Evolutionary conservation across 2,888 invertebrate genomes (phyloP), one percentile per base, ranked within the genome.

Genomic region (Limnephilus lunatus): DNA sequence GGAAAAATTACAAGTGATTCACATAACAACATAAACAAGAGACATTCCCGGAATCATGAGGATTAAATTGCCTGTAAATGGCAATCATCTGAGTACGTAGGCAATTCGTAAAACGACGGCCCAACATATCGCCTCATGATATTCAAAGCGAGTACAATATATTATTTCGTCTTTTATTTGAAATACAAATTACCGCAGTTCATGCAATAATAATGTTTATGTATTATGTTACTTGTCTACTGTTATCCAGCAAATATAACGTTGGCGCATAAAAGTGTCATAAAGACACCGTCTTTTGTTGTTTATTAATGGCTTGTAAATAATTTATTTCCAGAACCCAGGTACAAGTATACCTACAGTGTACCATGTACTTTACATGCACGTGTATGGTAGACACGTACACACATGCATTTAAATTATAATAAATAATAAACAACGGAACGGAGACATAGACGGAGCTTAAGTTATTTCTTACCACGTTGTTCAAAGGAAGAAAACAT

Each of bases 281-380:
- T 90, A 80, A 92, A 48, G 89, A 89, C 90, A 85, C 44, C 88
- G 90, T 90, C 92, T 91, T 92, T 92, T 92, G 92, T 92, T 91
- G 87, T 91, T 91, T 91, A 91, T 90, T 91, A 92, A 92, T 92
- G 92, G 89, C 92, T 89, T 83, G 92, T 82, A 92, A 91, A 89
- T 92, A 82, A 82, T 82, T 82, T 82, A 82, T 83, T 83, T 25
- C 82, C 3, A 32, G 15, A 83, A 19, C 14, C 15, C 32, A 83
- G 82, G 30, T 83, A 83, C 32, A 35, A 25, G 25, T 68, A 68
- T n/a, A 68, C 68, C 7, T 25, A 19, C 68, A 25, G 9, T 68
- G 25, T 68, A 68, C 68, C 7, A 3, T 25, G 68, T 68, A 68
- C 9, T 19, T 53, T 53, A 53, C 53, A 53, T 68, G 25, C 68